Conservation (phyloP, 2,888 invertebrate genomes). For the Lypha dubia region DNA sequence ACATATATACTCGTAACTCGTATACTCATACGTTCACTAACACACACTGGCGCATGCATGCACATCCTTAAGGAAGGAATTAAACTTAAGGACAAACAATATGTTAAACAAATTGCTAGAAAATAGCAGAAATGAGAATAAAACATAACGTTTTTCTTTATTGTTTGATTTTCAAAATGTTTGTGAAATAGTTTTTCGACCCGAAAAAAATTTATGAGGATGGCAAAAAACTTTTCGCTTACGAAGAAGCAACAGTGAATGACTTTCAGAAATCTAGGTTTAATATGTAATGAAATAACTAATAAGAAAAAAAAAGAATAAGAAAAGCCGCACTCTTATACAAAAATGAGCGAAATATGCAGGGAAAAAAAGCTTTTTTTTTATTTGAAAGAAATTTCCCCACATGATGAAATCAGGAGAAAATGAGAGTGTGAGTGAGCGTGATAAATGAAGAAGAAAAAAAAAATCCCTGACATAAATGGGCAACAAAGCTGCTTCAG, state of each 20-base stretch:
- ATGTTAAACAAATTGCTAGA: constrained; percentile 62
- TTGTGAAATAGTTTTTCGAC: constrained; percentile 22
- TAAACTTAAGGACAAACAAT: constrained; percentile 54
- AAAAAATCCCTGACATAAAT: constrained; percentile 62
- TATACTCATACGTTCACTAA: too few relatives aligned
- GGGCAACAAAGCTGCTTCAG: constrained; percentile 60
- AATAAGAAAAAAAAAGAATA: too few relatives aligned
- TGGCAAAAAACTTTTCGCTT: constrained; percentile 35
- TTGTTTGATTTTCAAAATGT: constrained; percentile 15
- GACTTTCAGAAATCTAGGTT: constrained; percentile 60
- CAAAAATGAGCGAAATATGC: background rate
- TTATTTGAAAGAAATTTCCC: constrained; percentile 1
- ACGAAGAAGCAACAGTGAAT: constrained; percentile 60
- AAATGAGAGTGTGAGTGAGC: constrained; percentile 10
- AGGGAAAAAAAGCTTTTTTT: constrained; percentile 48
- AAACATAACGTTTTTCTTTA: constrained; percentile 11
- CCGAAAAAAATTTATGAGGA: constrained; percentile 27
- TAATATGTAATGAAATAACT: constrained; percentile 41
- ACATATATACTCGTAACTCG: too few relatives aligned
- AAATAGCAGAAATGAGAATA: constrained; percentile 48
- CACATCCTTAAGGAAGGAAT: constrained; percentile 23
- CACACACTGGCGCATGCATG: background rate
- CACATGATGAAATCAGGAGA: background rate
- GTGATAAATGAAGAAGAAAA: background rate
- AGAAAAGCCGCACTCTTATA: constrained; percentile 54